Percentiles rank a stretch among this genome's conserved stretches.
Conservation (phyloP, 2,888 invertebrate genomes). For the Eupithecia inturbata region DNA sequence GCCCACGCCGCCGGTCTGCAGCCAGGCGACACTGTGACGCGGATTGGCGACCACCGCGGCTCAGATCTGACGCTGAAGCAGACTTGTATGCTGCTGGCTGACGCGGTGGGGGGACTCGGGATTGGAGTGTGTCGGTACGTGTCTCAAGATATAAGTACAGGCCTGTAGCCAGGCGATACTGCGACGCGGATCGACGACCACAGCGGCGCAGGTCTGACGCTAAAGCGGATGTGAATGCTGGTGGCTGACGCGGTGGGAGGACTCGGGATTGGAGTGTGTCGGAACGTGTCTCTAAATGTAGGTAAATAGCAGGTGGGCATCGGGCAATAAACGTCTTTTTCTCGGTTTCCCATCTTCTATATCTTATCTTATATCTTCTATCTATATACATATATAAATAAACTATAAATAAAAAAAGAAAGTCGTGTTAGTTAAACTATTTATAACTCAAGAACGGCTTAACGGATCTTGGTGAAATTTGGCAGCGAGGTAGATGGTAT, state of each 20-base stretch:
- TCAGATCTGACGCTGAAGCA: slow-evolving; percentile 89
- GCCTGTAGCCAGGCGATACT: slow-evolving; percentile 92
- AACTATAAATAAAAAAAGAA: too few species aligned
- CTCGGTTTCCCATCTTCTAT: too few species aligned
- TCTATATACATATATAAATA: too few species aligned
- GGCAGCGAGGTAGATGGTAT: too few species aligned
- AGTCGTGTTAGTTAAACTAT: too few species aligned
- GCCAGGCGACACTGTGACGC: slow-evolving; percentile 92
- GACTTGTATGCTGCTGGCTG: slow-evolving; percentile 89
- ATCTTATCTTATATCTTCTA: too few species aligned
- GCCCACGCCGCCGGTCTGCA: slow-evolving; percentile 92
- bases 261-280: slow-evolving; percentile 88
- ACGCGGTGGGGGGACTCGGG: slow-evolving; percentile 88
- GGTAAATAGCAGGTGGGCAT: too few species aligned
- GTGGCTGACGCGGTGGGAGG: slow-evolving; percentile 88
- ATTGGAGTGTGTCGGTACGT: slow-evolving; percentile 88
- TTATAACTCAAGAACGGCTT: too few species aligned
- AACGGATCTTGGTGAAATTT: too few species aligned
- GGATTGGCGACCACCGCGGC: slow-evolving; percentile 88
- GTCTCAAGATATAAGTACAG: slow-evolving; percentile 66
- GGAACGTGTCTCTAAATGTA: slow-evolving; percentile 76
- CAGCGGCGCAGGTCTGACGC: slow-evolving; percentile 87
- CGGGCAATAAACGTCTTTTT: too few species aligned
- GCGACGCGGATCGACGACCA: slow-evolving; percentile 90
- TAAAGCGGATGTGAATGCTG: slow-evolving; percentile 90